Base-by-base conservation (phyloP, 2,113 vertebrate genomes). In the Ancistrus triradiatus region DNA sequence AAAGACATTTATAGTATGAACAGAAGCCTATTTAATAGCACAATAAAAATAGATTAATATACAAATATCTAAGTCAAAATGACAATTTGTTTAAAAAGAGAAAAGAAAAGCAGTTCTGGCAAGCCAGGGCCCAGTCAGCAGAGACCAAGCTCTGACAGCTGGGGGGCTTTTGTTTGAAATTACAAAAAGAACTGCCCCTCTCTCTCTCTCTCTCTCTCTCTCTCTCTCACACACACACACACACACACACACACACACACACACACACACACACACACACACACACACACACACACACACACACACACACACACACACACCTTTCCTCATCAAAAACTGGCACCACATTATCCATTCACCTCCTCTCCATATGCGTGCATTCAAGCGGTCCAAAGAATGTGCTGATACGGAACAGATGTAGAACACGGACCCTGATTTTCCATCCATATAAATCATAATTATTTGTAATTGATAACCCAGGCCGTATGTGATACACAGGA, bases 81-180 rank as follows among this genome's bases (percentile, higher is more conserved):
- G 11, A 38, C 4, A 38, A 8, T 8, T 7, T 38, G 3, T 38
- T 11, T 15, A n/a, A 15, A 25, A 56, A 56, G 37, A n/a, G n/a
- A n/a, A 15, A 52, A 40, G 53, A 38, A 66, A 65, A 60, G 37
- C 31, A 13, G 15, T 24, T 35, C 6, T 49, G 21, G 17, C 7
- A 17, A 66, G 28, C 40, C 48, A 42, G 31, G 11, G 38, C 50
- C n/a, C 24, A 60, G 31, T 35, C 11, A 42, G 35, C 55, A 22
- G 11, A 63, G 48, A 15, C 44, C 19, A 17, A 42, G 56, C 56
- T 4, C 27, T 33, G 18, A 21, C 46, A 62, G 58, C 58, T 62
- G 69, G 50, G 3, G n/a, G 19, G 69, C 63, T 67, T 72, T 72
- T 67, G 69, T 72, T 72, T 10, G 15, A 25, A 56, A 57, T 43